Conservation (phyloP, 37 sponge, comb jelly and placozoan species). For the Crambe crambe region DNA sequence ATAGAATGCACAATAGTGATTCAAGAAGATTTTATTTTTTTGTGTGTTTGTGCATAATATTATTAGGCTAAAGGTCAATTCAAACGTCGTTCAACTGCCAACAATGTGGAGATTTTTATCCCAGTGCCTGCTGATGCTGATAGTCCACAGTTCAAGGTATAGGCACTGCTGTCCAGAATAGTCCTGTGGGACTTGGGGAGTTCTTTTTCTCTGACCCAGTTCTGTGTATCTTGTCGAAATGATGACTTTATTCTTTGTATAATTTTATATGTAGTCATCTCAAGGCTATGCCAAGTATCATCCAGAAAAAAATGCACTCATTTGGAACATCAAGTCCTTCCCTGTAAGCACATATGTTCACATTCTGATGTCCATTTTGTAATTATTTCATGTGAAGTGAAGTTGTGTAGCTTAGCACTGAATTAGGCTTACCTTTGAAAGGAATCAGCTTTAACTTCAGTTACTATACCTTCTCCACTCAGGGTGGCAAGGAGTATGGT, state of each 20-base stretch:
- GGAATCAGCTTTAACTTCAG: no score
- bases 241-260: no score
- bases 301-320: conserved; percentile 86
- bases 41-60: not conserved
- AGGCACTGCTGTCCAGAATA: no score
- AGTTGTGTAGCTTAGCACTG: not conserved
- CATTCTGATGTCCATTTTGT: no score
- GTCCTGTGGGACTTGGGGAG: not conserved
- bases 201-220: not conserved
- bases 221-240: no score
- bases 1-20: no score
- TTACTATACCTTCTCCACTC: no score
- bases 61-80: conserved; percentile 97
- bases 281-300: conserved; percentile 86
- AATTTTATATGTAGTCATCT: conserved; percentile 35
- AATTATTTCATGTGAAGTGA: no score
- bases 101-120: conserved; percentile 92
- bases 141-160: conserved; percentile 89
- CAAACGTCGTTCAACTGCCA: conserved; percentile 91
- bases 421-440: not conserved
- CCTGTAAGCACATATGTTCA: conserved; percentile 94
- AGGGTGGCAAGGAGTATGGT: conserved; percentile 95
- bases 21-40: no score
- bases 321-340: conserved; percentile 93
- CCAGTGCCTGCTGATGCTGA: conserved; percentile 98